Evolutionary conservation across 2,888 invertebrate genomes (phyloP).

Genomic region (Cantharis flavilabris): DNA sequence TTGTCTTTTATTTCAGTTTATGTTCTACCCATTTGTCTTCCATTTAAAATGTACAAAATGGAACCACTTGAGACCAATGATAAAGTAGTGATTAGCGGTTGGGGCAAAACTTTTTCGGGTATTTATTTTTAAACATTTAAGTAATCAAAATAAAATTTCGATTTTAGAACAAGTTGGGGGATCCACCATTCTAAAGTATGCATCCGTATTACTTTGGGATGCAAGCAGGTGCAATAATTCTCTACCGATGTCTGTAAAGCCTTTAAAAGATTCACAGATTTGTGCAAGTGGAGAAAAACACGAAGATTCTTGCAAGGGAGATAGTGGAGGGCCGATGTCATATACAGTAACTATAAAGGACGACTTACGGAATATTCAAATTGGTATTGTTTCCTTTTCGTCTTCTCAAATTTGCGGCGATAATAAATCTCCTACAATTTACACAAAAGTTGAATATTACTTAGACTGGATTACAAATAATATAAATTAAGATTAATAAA

Average conservation of each 20-base stretch:
- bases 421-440: constrained; percentile 54
- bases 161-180: constrained; percentile 44
- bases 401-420: constrained; percentile 50
- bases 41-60: constrained; percentile 28
- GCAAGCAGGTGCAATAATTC: constrained; percentile 39
- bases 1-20: constrained; percentile 40
- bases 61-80: constrained; percentile 29
- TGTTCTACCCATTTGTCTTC: constrained; percentile 49
- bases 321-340: constrained; percentile 58
- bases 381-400: constrained; percentile 58
- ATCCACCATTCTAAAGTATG: constrained; percentile 42
- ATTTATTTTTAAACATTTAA: constrained; percentile 39
- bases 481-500: constrained; percentile 31
- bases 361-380: constrained; percentile 44
- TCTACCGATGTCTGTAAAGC: constrained; percentile 42
- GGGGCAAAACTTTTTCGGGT: constrained; percentile 70
- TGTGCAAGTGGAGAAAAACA: constrained; percentile 52
- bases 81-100: constrained; percentile 69
- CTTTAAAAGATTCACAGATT: constrained; percentile 53
- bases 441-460: constrained; percentile 53
- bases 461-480: constrained; percentile 56
- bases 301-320: constrained; percentile 55
- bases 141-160: neutral
- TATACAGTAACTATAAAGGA: constrained; percentile 35
- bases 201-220: constrained; percentile 42